Base-by-base conservation (phyloP, 2,888 invertebrate species). In the Tenthredo distinguenda region DNA sequence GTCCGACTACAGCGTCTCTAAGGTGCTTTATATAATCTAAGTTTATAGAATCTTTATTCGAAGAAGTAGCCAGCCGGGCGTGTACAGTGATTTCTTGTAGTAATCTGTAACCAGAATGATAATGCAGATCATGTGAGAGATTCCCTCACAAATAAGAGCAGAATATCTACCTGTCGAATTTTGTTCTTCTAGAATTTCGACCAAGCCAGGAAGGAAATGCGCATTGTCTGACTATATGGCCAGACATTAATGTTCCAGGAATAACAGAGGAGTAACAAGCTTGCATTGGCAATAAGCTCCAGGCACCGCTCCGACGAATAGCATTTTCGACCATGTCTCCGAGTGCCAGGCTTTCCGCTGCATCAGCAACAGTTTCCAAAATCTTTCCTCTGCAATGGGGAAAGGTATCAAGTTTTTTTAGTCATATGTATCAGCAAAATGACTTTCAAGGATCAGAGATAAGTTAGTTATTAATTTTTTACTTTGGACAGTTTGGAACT, bases 131-230 rank as follows among this genome's bases (percentile, higher is more conserved):
- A 34, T 0, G 74, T 10, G 6, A 40, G 21, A 18, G 34, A 68
- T 55, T 82, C 21, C n/a, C 26, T 12, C 3, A 34, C 3, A 26
- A 43, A 47, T 34, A n/a, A 68, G 50, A 72, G 89, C n/a, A 7
- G 12, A 40, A n/a, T 40, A 58, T 93, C 92, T 92, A 98, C 97
- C 96, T 96, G 34, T 96, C 96, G 91, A 97, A 96, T 94, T 99
- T 99, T 87, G 94, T 96, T 26, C 95, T 94, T 87, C 96, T 96
- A 0, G 99, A 99, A 94, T 99, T 98, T 94, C 98, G 98, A 0
- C 99, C 99, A 84, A 99, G 96, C 99, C 99, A 99, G 62, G 95
- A 94, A 2, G 99, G 99, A 94, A 99, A 99, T 91, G 97, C 96
- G 31, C 99, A 97, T 94, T 97, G 97, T 0, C 96, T 96, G 0